Percentiles rank a stretch among this genome's conserved stretches.
Conservation (phyloP, 2,113 vertebrate species). For the Blennius ocellaris region DNA sequence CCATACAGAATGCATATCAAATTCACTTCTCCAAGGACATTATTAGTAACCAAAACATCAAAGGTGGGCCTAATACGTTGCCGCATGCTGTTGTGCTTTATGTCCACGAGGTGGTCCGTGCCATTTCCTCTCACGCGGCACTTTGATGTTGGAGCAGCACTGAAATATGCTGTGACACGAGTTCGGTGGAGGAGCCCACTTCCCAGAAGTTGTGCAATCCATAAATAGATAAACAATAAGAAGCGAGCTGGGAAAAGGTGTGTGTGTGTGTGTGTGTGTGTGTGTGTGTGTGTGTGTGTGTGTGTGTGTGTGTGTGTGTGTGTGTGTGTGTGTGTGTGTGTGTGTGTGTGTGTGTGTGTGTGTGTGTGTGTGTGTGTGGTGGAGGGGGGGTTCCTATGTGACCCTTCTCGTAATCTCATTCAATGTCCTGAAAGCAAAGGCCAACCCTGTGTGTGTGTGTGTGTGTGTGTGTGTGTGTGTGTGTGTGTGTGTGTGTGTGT, state of each 20-base stretch:
- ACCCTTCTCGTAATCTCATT: conserved; percentile 78
- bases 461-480: too few relatives aligned
- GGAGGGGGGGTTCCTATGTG: conserved; percentile 56
- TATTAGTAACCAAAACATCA: conserved; percentile 76
- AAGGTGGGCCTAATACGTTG: conserved; percentile 72
- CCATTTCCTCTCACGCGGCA: conserved; percentile 73
- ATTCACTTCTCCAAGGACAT: conserved; percentile 75
- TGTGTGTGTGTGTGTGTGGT: too few relatives aligned
- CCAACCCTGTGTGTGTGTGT: conserved; percentile 46
- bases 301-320: too few relatives aligned
- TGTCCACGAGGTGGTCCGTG: conserved; percentile 75
- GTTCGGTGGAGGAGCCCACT: conserved; percentile 59
- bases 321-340: too few relatives aligned
- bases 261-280: too few relatives aligned
- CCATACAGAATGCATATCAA: conserved; percentile 77
- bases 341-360: too few relatives aligned
- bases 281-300: too few relatives aligned
- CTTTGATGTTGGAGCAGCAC: conserved; percentile 79
- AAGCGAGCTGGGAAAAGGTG: conserved; percentile 32
- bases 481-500: too few relatives aligned
- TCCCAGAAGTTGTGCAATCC: conserved; percentile 81
- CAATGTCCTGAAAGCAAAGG: conserved; percentile 67
- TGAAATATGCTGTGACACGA: conserved; percentile 72
- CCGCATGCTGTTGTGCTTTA: conserved; percentile 74
- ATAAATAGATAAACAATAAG: conserved; percentile 79